Evolutionary conservation across 2,113 vertebrate genomes (phyloP).

Genomic region (Anser cygnoides): DNA sequence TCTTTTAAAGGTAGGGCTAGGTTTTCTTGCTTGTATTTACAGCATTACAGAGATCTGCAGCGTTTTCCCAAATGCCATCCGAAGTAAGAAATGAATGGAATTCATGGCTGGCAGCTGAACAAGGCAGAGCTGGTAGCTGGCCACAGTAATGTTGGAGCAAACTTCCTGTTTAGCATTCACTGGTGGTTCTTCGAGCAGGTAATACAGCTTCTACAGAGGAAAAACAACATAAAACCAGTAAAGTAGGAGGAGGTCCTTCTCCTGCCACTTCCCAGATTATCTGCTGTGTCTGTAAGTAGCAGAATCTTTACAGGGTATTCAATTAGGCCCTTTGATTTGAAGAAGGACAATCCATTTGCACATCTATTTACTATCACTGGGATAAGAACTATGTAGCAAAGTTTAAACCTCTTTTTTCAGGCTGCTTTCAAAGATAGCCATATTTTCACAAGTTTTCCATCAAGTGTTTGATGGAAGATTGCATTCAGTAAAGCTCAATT

Average conservation of each 20-base stretch:
- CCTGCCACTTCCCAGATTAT: background rate
- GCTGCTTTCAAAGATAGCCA: background rate
- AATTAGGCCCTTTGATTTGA: background rate
- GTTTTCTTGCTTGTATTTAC: background rate
- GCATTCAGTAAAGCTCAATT: background rate
- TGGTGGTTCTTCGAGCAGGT: background rate
- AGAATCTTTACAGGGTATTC: background rate
- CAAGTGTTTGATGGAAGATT: background rate
- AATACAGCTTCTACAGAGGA: background rate
- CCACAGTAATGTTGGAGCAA: background rate
- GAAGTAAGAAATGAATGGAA: background rate
- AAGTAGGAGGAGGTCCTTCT: background rate
- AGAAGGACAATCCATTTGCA: background rate
- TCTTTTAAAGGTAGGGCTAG: background rate
- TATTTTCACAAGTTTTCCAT: background rate
- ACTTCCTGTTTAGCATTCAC: background rate
- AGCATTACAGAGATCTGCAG: fast-evolving
- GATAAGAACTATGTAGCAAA: background rate
- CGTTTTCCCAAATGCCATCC: background rate
- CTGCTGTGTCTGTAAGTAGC: background rate
- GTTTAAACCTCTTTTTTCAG: background rate
- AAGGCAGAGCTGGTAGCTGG: background rate
- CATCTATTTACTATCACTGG: background rate
- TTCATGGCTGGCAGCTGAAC: background rate
- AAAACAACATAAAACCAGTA: background rate